These are phyloP conservation scores for Meganola albula DNA, from an alignment of 2,888 invertebrate genomes.

Conservation along the genomic window DNA sequence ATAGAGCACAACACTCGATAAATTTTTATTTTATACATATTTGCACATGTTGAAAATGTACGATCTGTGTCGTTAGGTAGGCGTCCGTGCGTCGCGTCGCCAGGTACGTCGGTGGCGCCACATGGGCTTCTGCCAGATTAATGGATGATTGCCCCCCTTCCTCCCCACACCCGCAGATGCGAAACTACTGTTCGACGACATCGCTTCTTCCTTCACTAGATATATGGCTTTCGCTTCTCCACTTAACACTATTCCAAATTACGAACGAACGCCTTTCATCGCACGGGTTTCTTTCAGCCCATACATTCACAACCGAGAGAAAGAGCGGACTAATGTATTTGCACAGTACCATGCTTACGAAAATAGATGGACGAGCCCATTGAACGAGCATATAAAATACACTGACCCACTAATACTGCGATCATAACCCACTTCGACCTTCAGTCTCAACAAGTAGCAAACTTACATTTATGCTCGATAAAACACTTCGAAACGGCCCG, in stretches of 20 bases:
- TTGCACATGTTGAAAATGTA: conserved; percentile 59
- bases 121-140: conserved; percentile 89
- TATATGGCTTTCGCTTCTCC: conserved; percentile 50
- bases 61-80: conserved; percentile 67
- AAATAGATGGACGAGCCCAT: conserved; percentile 29
- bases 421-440: conserved; percentile 53
- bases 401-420: conserved; percentile 61
- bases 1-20: conserved; percentile 23
- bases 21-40: conserved; percentile 37
- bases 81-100: conserved; percentile 73
- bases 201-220: conserved; percentile 56
- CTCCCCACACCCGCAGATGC: conserved; percentile 51
- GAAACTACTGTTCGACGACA: conserved; percentile 69
- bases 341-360: conserved; percentile 31
- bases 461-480: conserved; percentile 75
- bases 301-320: conserved; percentile 11
- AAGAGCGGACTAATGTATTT: conserved; percentile 23
- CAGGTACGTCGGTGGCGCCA: conserved; percentile 82
- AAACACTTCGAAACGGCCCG: conserved; percentile 71
- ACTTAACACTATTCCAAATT: conserved; percentile 47
- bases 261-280: conserved; percentile 19
- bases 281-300: conserved; percentile 9
- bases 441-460: conserved; percentile 73
- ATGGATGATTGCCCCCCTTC: conserved; percentile 87
- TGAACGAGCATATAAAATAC: conserved; percentile 37